phyloP scores from a whole-genome alignment of 2,888 invertebrate species.

The Cabera pusaria region DNA sequence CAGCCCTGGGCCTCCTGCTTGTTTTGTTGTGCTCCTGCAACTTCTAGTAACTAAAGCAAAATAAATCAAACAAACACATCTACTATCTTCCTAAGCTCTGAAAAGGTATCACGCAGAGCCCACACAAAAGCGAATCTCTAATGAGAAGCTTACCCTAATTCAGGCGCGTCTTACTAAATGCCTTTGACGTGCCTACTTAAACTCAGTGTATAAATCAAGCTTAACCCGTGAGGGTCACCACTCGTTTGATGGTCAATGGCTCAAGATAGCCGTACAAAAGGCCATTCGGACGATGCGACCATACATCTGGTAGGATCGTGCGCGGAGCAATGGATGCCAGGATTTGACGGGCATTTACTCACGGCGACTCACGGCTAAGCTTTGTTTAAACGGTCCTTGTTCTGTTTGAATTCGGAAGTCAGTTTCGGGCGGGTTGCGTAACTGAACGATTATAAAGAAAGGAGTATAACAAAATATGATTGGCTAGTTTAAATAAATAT shows the following conservation, averaged over 20 bases:
- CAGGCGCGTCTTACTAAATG: slow-evolving; percentile 26
- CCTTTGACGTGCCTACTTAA: slow-evolving; percentile 25
- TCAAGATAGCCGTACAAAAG: slow-evolving; percentile 44
- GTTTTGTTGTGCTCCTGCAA: too few relatives aligned
- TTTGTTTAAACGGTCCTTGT: slow-evolving; percentile 66
- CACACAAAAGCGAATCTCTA: slow-evolving; percentile 42
- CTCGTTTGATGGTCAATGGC: slow-evolving; percentile 50
- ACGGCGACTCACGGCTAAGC: slow-evolving; percentile 49
- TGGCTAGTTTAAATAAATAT: too few relatives aligned
- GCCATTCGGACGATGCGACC: slow-evolving; percentile 39
- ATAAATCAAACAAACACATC: too few relatives aligned
- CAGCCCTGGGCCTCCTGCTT: too few relatives aligned
- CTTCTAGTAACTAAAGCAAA: too few relatives aligned
- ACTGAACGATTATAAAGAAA: slow-evolving; percentile 15
- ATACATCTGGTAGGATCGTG: slow-evolving; percentile 76
- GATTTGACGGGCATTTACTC: slow-evolving; percentile 73
- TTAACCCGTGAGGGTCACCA: slow-evolving; percentile 31
- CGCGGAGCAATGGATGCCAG: slow-evolving; percentile 63
- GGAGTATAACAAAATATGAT: too few relatives aligned
- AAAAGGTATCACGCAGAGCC: background rate
- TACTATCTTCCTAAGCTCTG: too few relatives aligned
- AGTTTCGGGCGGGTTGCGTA: slow-evolving; percentile 20
- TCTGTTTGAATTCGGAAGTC: slow-evolving; percentile 27
- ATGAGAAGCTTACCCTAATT: slow-evolving; percentile 34
- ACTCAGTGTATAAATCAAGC: slow-evolving; percentile 33